A percentile compares a stretch with the other conserved stretches of the same genome.
Conservation (phyloP, 2,113 vertebrate genomes). For the Steatornis caripensis region DNA sequence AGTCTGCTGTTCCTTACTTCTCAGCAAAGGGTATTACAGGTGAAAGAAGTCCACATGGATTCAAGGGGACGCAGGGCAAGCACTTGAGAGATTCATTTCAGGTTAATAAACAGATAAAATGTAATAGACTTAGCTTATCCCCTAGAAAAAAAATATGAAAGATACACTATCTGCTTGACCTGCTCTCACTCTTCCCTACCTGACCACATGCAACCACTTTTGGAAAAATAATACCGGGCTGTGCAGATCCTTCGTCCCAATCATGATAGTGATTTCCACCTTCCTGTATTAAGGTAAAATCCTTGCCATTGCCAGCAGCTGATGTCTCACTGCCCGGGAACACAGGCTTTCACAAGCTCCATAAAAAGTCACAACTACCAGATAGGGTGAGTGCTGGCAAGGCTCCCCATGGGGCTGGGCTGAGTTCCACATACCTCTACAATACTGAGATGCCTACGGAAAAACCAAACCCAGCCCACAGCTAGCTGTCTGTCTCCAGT, state of each 20-base stretch:
- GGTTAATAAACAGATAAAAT: background rate
- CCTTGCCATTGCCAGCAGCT: background rate
- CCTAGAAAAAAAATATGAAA: background rate
- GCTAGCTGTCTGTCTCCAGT: background rate
- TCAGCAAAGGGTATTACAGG: background rate
- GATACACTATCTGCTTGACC: background rate
- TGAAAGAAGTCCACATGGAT: background rate
- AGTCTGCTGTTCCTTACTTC: background rate
- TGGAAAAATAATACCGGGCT: background rate
- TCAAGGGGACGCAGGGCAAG: background rate
- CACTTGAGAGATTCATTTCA: background rate
- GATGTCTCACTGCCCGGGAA: background rate
- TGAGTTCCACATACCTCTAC: background rate
- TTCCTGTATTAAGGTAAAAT: background rate
- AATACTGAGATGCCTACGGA: background rate
- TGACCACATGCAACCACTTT: background rate
- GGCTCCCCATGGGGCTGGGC: background rate
- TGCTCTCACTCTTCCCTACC: background rate
- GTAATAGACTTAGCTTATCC: background rate
- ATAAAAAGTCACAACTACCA: slow-evolving; percentile 13
- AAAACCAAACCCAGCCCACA: background rate
- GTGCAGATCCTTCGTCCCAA: background rate
- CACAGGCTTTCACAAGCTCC: background rate
- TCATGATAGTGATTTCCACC: background rate
- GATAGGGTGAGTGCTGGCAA: background rate